Evolutionary conservation across 2,888 invertebrate genomes (phyloP).

Genomic region (Smittia sp.): DNA sequence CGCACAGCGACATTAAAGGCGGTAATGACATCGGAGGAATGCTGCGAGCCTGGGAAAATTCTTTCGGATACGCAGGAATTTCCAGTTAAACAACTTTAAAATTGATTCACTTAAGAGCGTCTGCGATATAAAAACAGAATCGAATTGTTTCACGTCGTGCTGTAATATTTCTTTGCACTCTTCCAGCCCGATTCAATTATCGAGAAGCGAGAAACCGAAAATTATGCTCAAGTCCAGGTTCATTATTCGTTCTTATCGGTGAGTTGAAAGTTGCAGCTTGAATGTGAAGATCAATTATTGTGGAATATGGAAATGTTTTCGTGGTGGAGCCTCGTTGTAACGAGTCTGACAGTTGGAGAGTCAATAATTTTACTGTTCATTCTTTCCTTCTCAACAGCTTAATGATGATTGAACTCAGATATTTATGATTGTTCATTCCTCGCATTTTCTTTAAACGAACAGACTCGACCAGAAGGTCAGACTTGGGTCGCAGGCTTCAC

Average conservation of each 20-base stretch:
- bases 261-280: background rate
- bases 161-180: background rate
- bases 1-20: background rate
- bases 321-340: background rate
- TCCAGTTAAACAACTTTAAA: conserved; percentile 34
- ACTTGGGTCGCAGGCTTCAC: conserved; percentile 2
- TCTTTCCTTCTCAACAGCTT: background rate
- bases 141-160: conserved; percentile 29
- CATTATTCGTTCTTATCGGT: too few species aligned
- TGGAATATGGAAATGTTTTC: background rate
- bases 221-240: background rate
- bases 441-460: background rate
- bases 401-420: conserved; percentile 26
- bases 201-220: background rate
- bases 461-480: conserved; percentile 9
- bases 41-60: background rate
- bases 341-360: conserved; percentile 3
- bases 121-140: background rate
- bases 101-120: conserved; percentile 24
- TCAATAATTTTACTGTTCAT: background rate
- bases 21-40: background rate
- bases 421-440: conserved; percentile 1
- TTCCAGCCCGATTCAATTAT: background rate
- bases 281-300: background rate
- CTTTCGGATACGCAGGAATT: background rate